Evolutionary conservation across 92 coral and sea anemone species (phyloP), one percentile per base, ranked within the genome.

Genomic region (Phymanthus crucifer): DNA sequence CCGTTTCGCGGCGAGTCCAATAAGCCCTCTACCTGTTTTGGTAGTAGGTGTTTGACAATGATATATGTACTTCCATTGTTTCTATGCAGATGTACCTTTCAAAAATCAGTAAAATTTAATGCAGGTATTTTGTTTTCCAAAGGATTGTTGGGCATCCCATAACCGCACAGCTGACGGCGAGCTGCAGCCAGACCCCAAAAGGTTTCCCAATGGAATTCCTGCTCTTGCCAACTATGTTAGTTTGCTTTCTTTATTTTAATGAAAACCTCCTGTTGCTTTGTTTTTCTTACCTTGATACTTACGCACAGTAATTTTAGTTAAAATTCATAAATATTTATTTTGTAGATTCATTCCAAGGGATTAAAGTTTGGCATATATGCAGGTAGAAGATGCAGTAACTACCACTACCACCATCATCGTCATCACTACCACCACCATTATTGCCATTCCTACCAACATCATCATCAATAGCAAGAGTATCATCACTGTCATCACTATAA

Each of bases 141-240:
- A n/a, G 99, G 99, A 96, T 70, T 96, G 99, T 57, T 96, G 99
- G 99, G 85, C 91, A 81, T 90, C 93, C 5, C 91, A 90, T 52
- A 83, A 86, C 66, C 93, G 99, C 31, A 88, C 94, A 11, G 72
- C 89, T 43, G 84, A 78, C 32, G 99, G 99, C 0, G 77, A 90
- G 50, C 89, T 96, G 34, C 98, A 89, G 54, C 97, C 99, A 19
- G 98, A 96, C 71, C 93, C 97, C 33, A 77, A 70, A 32, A 91
- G 99, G 78, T 96, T 96, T 78, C 99, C 99, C 34, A 85, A 82
- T 81, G 99, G 99, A 86, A 93, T 96, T 19, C 82, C 87, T 43
- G 91, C 90, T 31, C 77, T 96, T 16, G 98, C 94, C 21, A 90
- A 96, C 32, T 96, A 91, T 83, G 99, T 96, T 79, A 75, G 98